Conservation (phyloP, 2,113 vertebrate species). For the Sitta europaea region DNA sequence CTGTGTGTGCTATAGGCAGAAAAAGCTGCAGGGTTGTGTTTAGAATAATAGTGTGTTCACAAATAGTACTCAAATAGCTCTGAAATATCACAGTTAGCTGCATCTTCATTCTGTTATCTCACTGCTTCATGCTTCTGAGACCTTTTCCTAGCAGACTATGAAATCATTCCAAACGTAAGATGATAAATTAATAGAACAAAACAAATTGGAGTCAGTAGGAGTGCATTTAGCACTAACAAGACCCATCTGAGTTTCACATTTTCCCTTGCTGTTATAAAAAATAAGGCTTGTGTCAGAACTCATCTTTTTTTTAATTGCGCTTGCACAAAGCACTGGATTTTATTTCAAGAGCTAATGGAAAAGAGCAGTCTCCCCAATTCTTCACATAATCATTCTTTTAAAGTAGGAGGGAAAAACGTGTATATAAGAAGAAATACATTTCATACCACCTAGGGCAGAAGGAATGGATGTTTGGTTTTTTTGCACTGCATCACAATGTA, state of each 20-base stretch:
- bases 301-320: slow-evolving; percentile 12
- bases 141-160: slow-evolving; percentile 28
- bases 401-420: background rate
- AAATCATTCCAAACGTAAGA: slow-evolving; percentile 37
- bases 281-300: slow-evolving; percentile 10
- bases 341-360: background rate
- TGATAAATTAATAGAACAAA: slow-evolving; percentile 60
- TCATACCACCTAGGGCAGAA: background rate
- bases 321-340: background rate
- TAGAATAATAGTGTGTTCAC: slow-evolving; percentile 12
- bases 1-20: background rate
- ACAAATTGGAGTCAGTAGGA: slow-evolving; percentile 34
- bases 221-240: slow-evolving; percentile 46
- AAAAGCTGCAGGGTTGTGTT: background rate
- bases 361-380: background rate
- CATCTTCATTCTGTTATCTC: slow-evolving; percentile 27
- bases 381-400: background rate
- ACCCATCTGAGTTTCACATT: slow-evolving; percentile 49
- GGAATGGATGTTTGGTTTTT: background rate
- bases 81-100: slow-evolving; percentile 39
- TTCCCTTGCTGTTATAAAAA: slow-evolving; percentile 37
- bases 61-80: background rate
- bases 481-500: background rate
- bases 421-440: background rate
- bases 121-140: slow-evolving; percentile 42